A percentile compares a stretch with the other conserved stretches of the same genome.
Evolutionary conservation across 1,140 invertebrate species (phyloP).

Genomic region (Belonocnema kinseyi): DNA sequence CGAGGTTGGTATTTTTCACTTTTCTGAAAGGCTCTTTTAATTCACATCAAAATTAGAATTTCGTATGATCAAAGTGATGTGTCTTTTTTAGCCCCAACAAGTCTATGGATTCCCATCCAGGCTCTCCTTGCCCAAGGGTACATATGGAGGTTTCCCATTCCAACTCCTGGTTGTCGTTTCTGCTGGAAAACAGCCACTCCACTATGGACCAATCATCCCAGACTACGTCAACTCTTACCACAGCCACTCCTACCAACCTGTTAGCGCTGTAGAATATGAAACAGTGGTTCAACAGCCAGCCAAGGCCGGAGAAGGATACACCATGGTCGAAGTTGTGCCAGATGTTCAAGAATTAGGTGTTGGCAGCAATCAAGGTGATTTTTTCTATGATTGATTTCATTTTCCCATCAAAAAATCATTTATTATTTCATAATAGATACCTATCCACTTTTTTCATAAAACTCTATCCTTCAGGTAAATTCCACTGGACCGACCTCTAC

Average conservation of each 20-base stretch:
- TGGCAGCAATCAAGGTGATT: conserved; percentile 31
- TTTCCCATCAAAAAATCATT: neutral
- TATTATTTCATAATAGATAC: neutral
- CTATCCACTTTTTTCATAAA: neutral
- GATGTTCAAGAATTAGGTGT: conserved; percentile 40
- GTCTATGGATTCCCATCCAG: conserved; percentile 79
- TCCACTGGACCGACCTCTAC: conserved; percentile 62
- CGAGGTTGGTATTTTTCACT: conserved; percentile 62
- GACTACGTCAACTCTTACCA: conserved; percentile 61
- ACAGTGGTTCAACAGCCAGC: conserved; percentile 49
- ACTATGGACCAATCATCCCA: conserved; percentile 62
- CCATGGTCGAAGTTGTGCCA: conserved; percentile 64
- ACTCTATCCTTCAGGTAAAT: conserved; percentile 42
- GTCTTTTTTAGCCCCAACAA: conserved; percentile 66
- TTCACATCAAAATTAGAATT: too few relatives aligned
- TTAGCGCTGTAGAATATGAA: conserved; percentile 64
- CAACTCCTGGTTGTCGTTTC: conserved; percentile 79
- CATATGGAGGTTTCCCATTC: conserved; percentile 77
- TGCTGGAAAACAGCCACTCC: conserved; percentile 60
- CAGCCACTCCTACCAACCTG: conserved; percentile 60
- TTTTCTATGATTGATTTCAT: neutral
- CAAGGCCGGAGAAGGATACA: conserved; percentile 46
- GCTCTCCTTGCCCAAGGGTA: conserved; percentile 78
- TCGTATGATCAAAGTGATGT: too few relatives aligned
- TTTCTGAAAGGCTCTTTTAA: neutral